phyloP scores from a whole-genome alignment of 2,888 invertebrate species.

The Esperia sulphurella region DNA sequence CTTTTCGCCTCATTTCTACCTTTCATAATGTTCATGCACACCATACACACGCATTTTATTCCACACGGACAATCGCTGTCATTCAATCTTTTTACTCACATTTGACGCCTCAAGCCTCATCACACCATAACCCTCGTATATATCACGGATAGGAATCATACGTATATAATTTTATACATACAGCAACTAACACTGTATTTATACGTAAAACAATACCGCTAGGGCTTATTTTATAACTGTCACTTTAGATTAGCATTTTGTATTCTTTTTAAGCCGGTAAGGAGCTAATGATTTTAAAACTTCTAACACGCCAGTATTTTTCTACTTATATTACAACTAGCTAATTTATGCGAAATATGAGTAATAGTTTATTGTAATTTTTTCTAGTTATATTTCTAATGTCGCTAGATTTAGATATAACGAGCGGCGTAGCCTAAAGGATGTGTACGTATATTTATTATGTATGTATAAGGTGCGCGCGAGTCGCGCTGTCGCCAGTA shows the following conservation, averaged over 20 bases:
- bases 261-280: constrained; percentile 47
- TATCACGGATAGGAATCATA: constrained; percentile 31
- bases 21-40: constrained; percentile 68
- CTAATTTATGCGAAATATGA: constrained; percentile 48
- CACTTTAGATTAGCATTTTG: constrained; percentile 61
- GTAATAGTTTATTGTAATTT: constrained; percentile 33
- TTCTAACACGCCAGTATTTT: constrained; percentile 60
- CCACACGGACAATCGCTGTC: constrained; percentile 48
- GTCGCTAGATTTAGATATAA: constrained; percentile 45
- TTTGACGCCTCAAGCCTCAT: constrained; percentile 43
- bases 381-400: constrained; percentile 23
- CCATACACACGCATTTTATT: constrained; percentile 52
- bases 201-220: constrained; percentile 42
- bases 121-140: constrained; percentile 34
- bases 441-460: constrained; percentile 43
- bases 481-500: constrained; percentile 23
- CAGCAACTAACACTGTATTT: constrained; percentile 44
- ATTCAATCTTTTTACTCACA: constrained; percentile 41
- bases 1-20: constrained; percentile 50
- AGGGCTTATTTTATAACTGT: constrained; percentile 60
- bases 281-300: constrained; percentile 46
- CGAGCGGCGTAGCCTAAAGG: constrained; percentile 36
- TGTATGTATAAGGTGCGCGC: constrained; percentile 46
- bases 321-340: constrained; percentile 57
- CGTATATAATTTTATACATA: constrained; percentile 9